These are phyloP conservation scores for Charaxes varanes DNA, from an alignment of 1,140 invertebrate species.

Conservation along the genomic window DNA sequence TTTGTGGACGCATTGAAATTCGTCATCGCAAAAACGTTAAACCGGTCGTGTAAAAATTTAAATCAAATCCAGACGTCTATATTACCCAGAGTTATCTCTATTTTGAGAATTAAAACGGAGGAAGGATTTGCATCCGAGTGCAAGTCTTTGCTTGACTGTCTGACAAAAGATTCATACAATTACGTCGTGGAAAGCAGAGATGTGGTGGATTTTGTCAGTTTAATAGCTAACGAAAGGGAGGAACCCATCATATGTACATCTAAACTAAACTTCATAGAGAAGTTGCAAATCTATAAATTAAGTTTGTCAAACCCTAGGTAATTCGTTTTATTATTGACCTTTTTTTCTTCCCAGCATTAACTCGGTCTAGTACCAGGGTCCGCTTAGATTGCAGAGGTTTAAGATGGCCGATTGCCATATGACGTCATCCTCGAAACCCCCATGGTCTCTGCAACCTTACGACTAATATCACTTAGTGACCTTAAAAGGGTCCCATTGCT, in stretches of 20 bases:
- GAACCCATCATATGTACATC: constrained; percentile 1
- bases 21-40: constrained; percentile 35
- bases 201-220: constrained; percentile 37
- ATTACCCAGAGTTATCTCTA: constrained; percentile 35
- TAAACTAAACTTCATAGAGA: constrained; percentile 27
- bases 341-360: too few species aligned
- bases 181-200: constrained; percentile 38
- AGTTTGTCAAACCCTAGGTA: constrained; percentile 44
- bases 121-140: constrained; percentile 29
- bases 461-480: too few species aligned
- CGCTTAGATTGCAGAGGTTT: too few species aligned
- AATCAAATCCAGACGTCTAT: constrained; percentile 29
- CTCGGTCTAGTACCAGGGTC: too few species aligned
- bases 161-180: constrained; percentile 34
- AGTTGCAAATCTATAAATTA: constrained; percentile 28
- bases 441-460: too few species aligned
- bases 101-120: constrained; percentile 41
- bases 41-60: constrained; percentile 18
- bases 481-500: too few species aligned
- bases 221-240: constrained; percentile 23
- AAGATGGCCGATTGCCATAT: too few species aligned
- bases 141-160: constrained; percentile 28
- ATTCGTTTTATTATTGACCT: too few species aligned
- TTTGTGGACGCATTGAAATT: constrained; percentile 32
- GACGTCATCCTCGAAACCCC: too few species aligned